These are phyloP conservation scores for Calliphora vomitoria DNA, from an alignment of 2,888 invertebrate genomes.

Conservation along the genomic window DNA sequence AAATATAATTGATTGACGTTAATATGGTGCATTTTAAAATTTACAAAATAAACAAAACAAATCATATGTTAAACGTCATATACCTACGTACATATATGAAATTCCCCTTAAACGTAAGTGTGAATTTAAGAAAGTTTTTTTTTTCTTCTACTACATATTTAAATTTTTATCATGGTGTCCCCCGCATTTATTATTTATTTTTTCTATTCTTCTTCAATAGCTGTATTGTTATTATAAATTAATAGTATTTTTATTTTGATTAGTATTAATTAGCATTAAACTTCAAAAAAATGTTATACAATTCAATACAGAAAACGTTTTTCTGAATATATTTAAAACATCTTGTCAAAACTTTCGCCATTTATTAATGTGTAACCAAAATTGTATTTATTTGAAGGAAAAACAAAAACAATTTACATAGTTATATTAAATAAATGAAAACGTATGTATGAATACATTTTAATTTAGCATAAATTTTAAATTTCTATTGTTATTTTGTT, in stretches of 20 bases:
- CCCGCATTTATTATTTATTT: neutral
- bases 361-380: neutral
- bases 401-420: no score
- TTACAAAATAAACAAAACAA: no score
- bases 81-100: neutral
- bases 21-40: no score
- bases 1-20: no score
- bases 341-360: conserved; percentile 25
- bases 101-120: conserved; percentile 7
- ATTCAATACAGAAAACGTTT: conserved; percentile 22
- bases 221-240: conserved; percentile 1
- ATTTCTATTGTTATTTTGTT: neutral
- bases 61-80: no score
- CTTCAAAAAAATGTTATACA: neutral
- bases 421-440: no score
- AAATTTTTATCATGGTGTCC: neutral
- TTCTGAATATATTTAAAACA: conserved; percentile 17
- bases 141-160: neutral
- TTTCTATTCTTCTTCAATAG: no score
- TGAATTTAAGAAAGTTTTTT: neutral
- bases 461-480: neutral
- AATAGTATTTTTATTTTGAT: conserved; percentile 31
- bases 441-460: neutral
- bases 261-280: conserved; percentile 35
- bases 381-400: neutral